Percentiles rank a stretch among this genome's conserved stretches.
Conservation (phyloP, 1,140 invertebrate genomes). For the Apis cerana region DNA sequence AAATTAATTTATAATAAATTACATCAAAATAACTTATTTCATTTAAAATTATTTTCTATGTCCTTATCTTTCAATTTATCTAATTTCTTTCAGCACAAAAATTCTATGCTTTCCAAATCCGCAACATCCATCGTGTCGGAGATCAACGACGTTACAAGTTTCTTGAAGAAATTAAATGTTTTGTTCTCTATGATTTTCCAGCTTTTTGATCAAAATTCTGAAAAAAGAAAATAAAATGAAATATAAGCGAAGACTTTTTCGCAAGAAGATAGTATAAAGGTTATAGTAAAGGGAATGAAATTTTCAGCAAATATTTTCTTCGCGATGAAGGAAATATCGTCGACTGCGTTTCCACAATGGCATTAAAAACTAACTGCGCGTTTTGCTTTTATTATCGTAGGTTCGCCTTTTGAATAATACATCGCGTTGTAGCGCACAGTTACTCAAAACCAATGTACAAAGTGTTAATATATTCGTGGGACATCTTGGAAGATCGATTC, state of each 20-base stretch:
- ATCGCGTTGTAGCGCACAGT: constrained; percentile 17
- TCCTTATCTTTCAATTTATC: too few relatives aligned
- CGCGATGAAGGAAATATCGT: constrained; percentile 20
- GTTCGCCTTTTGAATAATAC: constrained; percentile 54
- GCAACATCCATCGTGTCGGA: too few relatives aligned
- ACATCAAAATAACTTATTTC: too few relatives aligned
- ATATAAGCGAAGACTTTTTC: neutral
- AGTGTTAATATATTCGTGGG: neutral
- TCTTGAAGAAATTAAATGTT: neutral
- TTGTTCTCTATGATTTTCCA: neutral
- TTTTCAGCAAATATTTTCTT: constrained; percentile 47
- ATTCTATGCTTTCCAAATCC: too few relatives aligned
- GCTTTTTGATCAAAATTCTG: neutral
- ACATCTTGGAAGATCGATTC: too few relatives aligned
- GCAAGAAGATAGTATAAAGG: neutral
- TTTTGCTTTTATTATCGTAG: constrained; percentile 54
- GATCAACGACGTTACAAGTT: neutral
- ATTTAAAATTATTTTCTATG: too few relatives aligned
- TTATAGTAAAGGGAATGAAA: constrained; percentile 3
- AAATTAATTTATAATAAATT: too few relatives aligned
- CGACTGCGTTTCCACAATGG: constrained; percentile 1
- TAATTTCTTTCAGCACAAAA: too few relatives aligned
- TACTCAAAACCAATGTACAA: neutral
- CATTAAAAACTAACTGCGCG: constrained; percentile 18
- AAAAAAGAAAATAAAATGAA: neutral